Evolutionary conservation across 1,140 invertebrate genomes (phyloP), one percentile per base, ranked within the genome.

Genomic region (Diabrotica undecimpunctata): DNA sequence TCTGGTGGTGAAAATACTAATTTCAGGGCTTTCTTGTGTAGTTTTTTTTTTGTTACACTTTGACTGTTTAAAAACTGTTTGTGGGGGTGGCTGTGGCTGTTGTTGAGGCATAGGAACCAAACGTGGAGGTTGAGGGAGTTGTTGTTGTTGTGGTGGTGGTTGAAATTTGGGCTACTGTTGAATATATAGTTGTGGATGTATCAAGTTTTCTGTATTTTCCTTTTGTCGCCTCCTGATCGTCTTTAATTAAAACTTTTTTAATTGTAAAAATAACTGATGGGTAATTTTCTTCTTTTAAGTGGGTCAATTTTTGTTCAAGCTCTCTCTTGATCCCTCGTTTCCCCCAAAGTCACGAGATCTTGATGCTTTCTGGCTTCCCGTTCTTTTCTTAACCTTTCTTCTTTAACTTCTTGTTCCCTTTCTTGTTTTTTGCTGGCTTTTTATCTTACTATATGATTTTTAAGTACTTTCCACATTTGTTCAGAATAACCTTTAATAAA

Each of bases 241-340:
- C 95, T 79, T 97, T 94, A 80, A 95, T 91, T 0, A 96, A 79
- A 38, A 97, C 83, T 96, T 96, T 75, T 97, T 97, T 0, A 98
- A 79, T 74, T 95, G 91, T 69, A 94, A 84, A 80, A 97, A 96
- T 50, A 97, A 80, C 71, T 96, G 90, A 79, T 97, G 94, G n/a
- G n/a, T n/a, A n/a, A 76, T 98, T 98, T 73, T 97, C 92, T 70
- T 92, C 89, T 75, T 92, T 94, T 6, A 97, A 79, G 59, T 89
- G 83, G 50, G 87, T 84, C 14, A 97, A 79, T 74, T 91, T 89
- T 62, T 86, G 83, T 74, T 97, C 93, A 39, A 95, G 78, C 71
- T 88, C 85, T 37, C 71, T 96, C 93, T 81, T 97, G 92, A 75
- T 95, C 93, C 74, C 92, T 87, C 37, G 95, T 97, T 81, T 97